Base-by-base conservation (phyloP, 2,113 vertebrate species). In the Gadus macrocephalus region DNA sequence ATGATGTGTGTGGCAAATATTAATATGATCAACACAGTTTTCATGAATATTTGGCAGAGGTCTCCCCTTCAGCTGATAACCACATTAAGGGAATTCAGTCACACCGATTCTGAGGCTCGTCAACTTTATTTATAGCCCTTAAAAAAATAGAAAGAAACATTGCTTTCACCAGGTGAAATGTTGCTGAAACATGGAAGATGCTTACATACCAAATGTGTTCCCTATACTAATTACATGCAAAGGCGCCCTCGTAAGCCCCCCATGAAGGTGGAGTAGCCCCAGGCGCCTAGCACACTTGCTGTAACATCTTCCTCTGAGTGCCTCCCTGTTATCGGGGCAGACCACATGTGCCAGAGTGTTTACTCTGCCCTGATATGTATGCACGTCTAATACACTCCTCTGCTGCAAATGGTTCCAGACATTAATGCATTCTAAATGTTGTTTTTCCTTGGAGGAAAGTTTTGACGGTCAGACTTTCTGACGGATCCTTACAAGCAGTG, bases 141-240 rank as follows among this genome's bases (percentile, higher is more conserved):
- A 14, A 12, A 14, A 49, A 49, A 9, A 49, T 3, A 49, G 12
- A 1, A 49, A 49, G 12, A 0, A 8, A 74, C 15, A 68, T 11
- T 5, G 64, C 55, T 27, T 53, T 74, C 66, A 70, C 25, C 69
- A 5, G 14, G 49, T 62, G 67, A 64, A 66, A 58, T 5, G 15
- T 1, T 17, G 62, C 4, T 81, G 67, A 83, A 80, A 80, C 77
- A 78, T 83, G 58, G 69, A 82, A 78, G 84, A 0, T 74, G 75
- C 79, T 69, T 77, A 69, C 73, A 42, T 56, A 72, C 68, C 76
- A 56, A 73, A 75, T 74, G 69, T 77, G 71, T 78, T 69, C 28
- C 27, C 69, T 75, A 62, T 70, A 64, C 74, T 79, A 80, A 83
- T 84, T 78, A 72, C 67, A 68, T 53, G 11, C 3, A 17, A 35